These are phyloP conservation scores for Oreochromis tanganicae DNA, from an alignment of 2,113 vertebrate species.

Conservation along the genomic window DNA sequence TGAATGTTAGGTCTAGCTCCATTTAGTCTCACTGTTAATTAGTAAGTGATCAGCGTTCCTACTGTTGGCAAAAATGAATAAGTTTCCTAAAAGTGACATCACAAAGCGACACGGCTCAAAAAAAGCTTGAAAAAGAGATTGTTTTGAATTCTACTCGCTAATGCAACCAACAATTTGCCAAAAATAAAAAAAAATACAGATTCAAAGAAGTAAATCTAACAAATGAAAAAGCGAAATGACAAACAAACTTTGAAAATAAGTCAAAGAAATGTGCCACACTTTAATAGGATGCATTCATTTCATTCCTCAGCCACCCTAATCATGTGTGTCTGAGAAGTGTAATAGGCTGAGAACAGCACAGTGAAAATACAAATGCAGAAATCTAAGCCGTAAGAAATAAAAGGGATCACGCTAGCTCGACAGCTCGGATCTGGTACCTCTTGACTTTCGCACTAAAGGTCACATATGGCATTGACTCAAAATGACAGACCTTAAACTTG, in stretches of 20 bases:
- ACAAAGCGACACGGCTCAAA: background rate
- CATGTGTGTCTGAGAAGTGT: background rate
- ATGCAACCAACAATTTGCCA: background rate
- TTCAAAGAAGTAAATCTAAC: background rate
- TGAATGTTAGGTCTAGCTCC: background rate
- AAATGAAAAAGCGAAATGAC: background rate
- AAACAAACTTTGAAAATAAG: background rate
- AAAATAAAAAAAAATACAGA: accelerated
- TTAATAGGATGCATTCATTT: background rate
- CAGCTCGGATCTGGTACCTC: constrained; percentile 36
- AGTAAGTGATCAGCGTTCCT: background rate
- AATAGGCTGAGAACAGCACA: background rate
- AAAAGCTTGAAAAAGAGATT: background rate
- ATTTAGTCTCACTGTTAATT: background rate
- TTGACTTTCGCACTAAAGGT: constrained; percentile 49
- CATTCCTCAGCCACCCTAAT: background rate
- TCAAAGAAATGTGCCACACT: background rate
- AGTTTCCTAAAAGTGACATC: background rate
- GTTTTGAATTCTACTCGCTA: background rate
- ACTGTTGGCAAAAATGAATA: background rate
- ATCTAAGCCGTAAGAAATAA: constrained; percentile 13
- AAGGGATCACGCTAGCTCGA: constrained; percentile 3
- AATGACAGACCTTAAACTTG: constrained; percentile 43
- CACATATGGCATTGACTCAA: constrained; percentile 46
- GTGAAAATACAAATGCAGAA: constrained; percentile 27